Base-by-base conservation (phyloP, 2,888 invertebrate genomes). In the Diogma glabrata region DNA sequence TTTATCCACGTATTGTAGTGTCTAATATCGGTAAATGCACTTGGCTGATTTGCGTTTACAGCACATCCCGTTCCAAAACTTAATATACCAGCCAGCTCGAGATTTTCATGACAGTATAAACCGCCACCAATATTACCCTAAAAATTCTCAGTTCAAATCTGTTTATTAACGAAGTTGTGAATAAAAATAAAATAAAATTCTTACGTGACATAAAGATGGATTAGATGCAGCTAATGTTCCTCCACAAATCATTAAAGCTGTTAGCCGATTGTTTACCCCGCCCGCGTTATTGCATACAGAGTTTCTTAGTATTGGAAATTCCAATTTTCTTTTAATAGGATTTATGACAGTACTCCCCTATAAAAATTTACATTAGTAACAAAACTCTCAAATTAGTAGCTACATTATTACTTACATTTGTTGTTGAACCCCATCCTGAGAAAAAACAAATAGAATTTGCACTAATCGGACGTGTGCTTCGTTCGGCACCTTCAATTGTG, bases 21-120 rank as follows among this genome's bases (percentile, higher is more conserved):
- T n/a, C n/a, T n/a, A n/a, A n/a, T n/a, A n/a, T n/a, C n/a, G n/a
- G n/a, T n/a, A n/a, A n/a, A n/a, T n/a, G n/a, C n/a, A n/a, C n/a
- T n/a, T n/a, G n/a, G n/a, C n/a, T n/a, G 43, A 43, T 43, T 43
- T 4, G 43, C n/a, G n/a, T n/a, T 10, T 24, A 17, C 46, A n/a
- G 51, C 53, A 46, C 54, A 55, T 2, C 17, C 24, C 12, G 45
- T 26, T 2, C 50, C 51, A 16, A 20, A 19, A 4, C 51, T 47
- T 12, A 53, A 16, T 24, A 57, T 30, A 4, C 53, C 57, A 22
- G 51, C 52, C 19, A 57, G 22, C 23, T 46, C 23, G 19, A 22
- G 20, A 5, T 43, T 22, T n/a, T 51, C 53, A 24, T 52, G 46
- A 47, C 57, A 57, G 30, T 51, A 54, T 6, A 57, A 23, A 23